Evolutionary conservation across 2,797 vertebrate genomes (phyloP).

Genomic region (Leptatherina wallacei): DNA sequence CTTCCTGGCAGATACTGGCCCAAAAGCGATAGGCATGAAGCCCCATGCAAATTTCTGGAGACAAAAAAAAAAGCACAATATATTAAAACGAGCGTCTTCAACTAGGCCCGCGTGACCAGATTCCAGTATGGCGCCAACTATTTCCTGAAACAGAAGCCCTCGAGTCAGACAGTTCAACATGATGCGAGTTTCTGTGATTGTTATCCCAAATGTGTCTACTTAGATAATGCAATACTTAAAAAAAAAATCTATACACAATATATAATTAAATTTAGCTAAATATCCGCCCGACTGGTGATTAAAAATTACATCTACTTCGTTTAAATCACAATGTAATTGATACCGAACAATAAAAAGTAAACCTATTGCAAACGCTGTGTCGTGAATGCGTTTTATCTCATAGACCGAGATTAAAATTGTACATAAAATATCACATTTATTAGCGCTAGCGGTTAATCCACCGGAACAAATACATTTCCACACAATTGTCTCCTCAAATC

Average conservation of each 20-base stretch:
- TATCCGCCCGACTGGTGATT: neutral
- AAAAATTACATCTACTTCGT: neutral
- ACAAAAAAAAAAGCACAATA: neutral
- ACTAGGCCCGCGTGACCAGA: conserved; percentile 61
- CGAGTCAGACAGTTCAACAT: neutral
- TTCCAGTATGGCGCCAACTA: conserved; percentile 63
- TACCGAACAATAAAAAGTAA: neutral
- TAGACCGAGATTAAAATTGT: neutral
- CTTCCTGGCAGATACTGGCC: accelerated
- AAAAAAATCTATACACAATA: neutral
- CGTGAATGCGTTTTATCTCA: too few species aligned
- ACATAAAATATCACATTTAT: neutral
- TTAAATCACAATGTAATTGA: neutral
- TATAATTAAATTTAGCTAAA: neutral
- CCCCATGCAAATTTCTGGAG: accelerated
- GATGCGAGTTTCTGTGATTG: neutral
- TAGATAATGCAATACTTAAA: neutral
- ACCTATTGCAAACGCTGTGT: neutral
- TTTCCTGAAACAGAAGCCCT: conserved; percentile 56
- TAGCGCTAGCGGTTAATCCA: neutral
- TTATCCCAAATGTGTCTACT: neutral
- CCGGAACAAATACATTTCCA: neutral
- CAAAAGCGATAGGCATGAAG: neutral
- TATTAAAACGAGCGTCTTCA: conserved; percentile 2
- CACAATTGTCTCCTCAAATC: neutral